phyloP scores from a whole-genome alignment of 2,888 invertebrate genomes.

The Xestia c-nigrum region DNA sequence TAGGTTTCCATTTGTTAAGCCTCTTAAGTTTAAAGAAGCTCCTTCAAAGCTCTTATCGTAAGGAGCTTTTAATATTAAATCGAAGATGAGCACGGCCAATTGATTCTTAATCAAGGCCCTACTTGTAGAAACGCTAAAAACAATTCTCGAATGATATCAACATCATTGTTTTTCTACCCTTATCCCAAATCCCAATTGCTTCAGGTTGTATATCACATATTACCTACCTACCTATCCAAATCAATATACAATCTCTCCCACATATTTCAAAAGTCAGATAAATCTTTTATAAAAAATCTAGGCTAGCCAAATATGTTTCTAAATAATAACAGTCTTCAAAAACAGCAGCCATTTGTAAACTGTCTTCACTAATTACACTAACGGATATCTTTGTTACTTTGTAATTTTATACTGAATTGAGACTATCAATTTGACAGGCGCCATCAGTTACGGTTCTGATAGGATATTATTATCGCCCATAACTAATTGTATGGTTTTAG shows the following conservation, averaged over 20 bases:
- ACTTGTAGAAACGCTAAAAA: not conserved
- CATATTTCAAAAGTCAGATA: not conserved
- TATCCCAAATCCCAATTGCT: not conserved
- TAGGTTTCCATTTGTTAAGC: conserved; percentile 17
- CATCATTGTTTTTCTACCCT: not conserved
- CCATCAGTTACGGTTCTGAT: conserved; percentile 60
- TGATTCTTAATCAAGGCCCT: not conserved
- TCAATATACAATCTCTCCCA: not conserved
- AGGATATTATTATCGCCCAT: conserved; percentile 55
- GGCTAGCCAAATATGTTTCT: conserved; percentile 48
- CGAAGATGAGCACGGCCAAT: conserved; percentile 6
- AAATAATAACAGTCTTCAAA: conserved; percentile 59
- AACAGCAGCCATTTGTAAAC: conserved; percentile 68
- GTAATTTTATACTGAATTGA: conserved; percentile 71
- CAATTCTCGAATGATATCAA: not conserved
- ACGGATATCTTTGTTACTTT: conserved; percentile 61
- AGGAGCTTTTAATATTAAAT: conserved; percentile 26
- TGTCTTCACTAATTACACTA: conserved; percentile 69
- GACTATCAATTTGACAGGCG: conserved; percentile 68
- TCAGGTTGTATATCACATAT: not conserved
- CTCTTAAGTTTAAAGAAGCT: conserved; percentile 32
- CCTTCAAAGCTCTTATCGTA: conserved; percentile 5
- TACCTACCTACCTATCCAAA: not conserved
- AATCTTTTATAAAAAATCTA: conserved; percentile 29
- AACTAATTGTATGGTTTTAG: conserved; percentile 51